These are phyloP conservation scores for Antidorcas marsupialis DNA, from an alignment of 2,113 vertebrate species.

Conservation along the genomic window DNA sequence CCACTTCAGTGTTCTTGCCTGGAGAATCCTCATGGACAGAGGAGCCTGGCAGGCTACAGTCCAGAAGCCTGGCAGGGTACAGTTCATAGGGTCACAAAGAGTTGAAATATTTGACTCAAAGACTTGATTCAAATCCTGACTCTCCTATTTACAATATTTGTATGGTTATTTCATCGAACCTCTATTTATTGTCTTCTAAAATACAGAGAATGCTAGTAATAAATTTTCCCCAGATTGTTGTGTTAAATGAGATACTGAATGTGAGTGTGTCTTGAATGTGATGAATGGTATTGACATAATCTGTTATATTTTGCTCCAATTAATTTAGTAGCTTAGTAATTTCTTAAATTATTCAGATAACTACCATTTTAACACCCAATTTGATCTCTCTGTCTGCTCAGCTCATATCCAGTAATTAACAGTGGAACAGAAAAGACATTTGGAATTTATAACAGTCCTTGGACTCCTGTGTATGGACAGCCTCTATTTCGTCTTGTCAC, in stretches of 20 bases:
- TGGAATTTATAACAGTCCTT: not conserved
- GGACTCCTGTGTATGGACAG: not conserved
- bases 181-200: not conserved
- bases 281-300: not conserved
- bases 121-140: not conserved
- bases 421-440: not conserved
- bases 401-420: not conserved
- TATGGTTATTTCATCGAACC: not conserved
- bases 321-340: conserved; percentile 8
- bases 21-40: not conserved
- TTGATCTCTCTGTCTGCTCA: not conserved
- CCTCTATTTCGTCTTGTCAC: not conserved
- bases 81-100: not conserved
- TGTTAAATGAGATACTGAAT: not conserved
- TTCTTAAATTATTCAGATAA: conserved; percentile 37
- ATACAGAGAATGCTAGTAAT: not conserved
- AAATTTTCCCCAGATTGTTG: not conserved
- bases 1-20: not conserved
- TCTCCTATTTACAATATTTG: not conserved
- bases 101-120: not conserved
- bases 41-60: not conserved
- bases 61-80: not conserved
- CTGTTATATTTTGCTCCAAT: conserved; percentile 7
- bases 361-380: not conserved
- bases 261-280: not conserved